Evolutionary conservation across 1,140 invertebrate species (phyloP).

Genomic region (Sinella curviseta): DNA sequence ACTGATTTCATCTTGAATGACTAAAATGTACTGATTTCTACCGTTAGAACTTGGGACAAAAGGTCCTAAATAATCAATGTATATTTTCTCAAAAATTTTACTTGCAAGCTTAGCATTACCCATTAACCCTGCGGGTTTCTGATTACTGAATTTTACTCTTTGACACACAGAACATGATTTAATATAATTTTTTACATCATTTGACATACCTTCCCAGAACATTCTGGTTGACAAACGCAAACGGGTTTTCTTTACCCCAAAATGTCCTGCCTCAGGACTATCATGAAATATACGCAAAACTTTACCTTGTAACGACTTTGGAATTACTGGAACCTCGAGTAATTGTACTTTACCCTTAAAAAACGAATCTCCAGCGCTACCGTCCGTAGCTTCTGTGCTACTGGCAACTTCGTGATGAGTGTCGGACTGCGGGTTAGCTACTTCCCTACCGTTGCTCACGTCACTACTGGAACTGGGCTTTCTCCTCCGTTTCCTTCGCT

Average conservation of each 20-base stretch:
- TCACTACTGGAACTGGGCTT: not conserved
- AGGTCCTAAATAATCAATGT: conserved; percentile 46
- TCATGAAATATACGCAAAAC: conserved; percentile 21
- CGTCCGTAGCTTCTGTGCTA: not conserved
- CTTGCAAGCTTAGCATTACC: not conserved
- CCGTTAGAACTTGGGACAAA: conserved; percentile 30
- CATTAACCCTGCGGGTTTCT: not conserved
- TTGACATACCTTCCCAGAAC: conserved; percentile 29
- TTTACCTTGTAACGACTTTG: not conserved
- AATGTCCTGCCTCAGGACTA: conserved; percentile 20
- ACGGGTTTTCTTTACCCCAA: conserved; percentile 26
- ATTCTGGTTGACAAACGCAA: not conserved
- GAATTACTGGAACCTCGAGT: not conserved
- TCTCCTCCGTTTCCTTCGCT: not conserved
- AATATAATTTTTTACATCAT: conserved; percentile 32
- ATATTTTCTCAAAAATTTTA: conserved; percentile 35
- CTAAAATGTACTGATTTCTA: conserved; percentile 49
- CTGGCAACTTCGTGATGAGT: not conserved
- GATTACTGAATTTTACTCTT: not conserved
- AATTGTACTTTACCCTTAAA: not conserved
- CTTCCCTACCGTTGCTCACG: not conserved
- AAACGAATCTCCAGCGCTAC: not conserved
- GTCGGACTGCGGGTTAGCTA: not conserved
- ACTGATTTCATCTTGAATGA: conserved; percentile 51
- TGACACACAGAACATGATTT: conserved; percentile 32